A percentile compares a stretch with the other conserved stretches of the same genome.
These are phyloP conservation scores for Coleophora flavipennella DNA, from an alignment of 2,888 invertebrate species.

Conservation along the genomic window DNA sequence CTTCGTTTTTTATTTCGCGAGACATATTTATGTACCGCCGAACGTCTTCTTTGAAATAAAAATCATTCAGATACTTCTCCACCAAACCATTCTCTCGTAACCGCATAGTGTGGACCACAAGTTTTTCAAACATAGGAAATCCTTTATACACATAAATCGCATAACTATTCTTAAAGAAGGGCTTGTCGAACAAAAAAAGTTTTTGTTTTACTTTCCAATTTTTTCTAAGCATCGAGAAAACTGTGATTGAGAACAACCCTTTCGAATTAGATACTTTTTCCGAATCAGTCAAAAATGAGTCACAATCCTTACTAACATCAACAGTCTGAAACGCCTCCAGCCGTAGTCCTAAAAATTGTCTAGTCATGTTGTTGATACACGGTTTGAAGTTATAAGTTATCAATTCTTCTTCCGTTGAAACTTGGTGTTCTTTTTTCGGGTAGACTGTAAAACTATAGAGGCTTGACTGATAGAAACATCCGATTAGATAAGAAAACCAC, in stretches of 20 bases:
- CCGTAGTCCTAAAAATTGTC: too few relatives aligned
- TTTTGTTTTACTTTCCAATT: constrained; percentile 13
- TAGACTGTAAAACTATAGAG: constrained; percentile 25
- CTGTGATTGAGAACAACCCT: constrained; percentile 24
- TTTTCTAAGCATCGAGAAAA: background rate
- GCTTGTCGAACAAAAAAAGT: constrained; percentile 22
- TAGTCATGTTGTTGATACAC: constrained; percentile 17
- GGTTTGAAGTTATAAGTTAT: constrained; percentile 20
- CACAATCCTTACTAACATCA: constrained; percentile 5
- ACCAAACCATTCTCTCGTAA: constrained; percentile 37
- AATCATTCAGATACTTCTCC: background rate
- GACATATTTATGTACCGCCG: too few relatives aligned
- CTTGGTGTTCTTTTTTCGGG: constrained; percentile 30
- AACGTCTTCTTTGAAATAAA: too few relatives aligned
- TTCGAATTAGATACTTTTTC: constrained; percentile 22
- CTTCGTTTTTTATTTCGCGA: too few relatives aligned
- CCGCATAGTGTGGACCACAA: constrained; percentile 23
- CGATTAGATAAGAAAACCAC: constrained; percentile 28
- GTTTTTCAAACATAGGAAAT: constrained; percentile 28
- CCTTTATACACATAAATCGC: constrained; percentile 42
- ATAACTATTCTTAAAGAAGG: constrained; percentile 32
- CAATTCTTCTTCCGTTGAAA: constrained; percentile 24
- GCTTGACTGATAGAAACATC: constrained; percentile 23
- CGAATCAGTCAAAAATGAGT: background rate
- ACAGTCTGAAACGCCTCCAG: background rate